These are phyloP conservation scores for Thunnus thynnus DNA, from an alignment of 2,113 vertebrate species.

Conservation along the genomic window DNA sequence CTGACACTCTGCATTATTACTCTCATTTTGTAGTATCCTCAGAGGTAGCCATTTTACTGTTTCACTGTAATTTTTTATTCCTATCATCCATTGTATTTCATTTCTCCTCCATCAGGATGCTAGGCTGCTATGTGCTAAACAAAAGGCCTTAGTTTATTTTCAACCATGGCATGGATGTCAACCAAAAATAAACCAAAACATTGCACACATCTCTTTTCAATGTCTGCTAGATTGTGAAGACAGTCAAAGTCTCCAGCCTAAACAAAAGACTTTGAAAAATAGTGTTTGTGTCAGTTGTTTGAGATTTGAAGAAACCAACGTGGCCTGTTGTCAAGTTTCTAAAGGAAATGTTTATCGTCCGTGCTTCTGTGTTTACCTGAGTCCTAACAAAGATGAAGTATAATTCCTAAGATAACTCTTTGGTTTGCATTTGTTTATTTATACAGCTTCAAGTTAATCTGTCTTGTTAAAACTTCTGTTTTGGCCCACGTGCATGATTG, in stretches of 20 bases:
- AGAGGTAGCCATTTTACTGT: not conserved
- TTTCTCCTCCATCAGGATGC: not conserved
- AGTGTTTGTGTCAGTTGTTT: constrained; percentile 65
- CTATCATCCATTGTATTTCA: not conserved
- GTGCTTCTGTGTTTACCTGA: constrained; percentile 56
- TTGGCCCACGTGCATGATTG: not conserved
- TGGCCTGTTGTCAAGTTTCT: constrained; percentile 56
- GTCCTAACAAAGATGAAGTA: constrained; percentile 53
- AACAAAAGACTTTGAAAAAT: constrained; percentile 53
- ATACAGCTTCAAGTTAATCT: constrained; percentile 39
- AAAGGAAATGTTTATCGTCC: constrained; percentile 49
- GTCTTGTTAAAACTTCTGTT: constrained; percentile 47
- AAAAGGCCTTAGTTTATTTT: constrained; percentile 32
- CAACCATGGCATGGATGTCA: not conserved
- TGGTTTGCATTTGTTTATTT: constrained; percentile 36
- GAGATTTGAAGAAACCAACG: constrained; percentile 31
- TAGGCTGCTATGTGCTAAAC: constrained; percentile 20
- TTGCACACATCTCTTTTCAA: constrained; percentile 30
- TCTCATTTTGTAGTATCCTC: not conserved
- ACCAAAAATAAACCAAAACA: constrained; percentile 38
- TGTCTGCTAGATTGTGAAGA: constrained; percentile 34
- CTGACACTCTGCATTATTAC: not conserved
- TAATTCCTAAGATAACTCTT: constrained; percentile 24
- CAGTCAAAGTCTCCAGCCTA: constrained; percentile 30
- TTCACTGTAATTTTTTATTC: not conserved